Evolutionary conservation across 2,888 invertebrate species (phyloP).

Genomic region (Acrobasis consociella): DNA sequence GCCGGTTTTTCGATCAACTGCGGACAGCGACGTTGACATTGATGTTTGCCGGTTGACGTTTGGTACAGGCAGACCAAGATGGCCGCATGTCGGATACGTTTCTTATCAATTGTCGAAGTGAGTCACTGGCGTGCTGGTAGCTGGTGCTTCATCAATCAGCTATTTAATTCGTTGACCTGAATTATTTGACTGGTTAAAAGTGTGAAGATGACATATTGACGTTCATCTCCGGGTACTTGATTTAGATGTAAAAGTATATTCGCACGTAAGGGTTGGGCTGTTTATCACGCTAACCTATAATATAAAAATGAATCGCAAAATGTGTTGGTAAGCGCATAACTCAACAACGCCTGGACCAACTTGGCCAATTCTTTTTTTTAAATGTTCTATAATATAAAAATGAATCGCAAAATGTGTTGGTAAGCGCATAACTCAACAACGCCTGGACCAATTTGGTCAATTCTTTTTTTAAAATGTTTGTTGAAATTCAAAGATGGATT

Average conservation of each 20-base stretch:
- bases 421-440: no score
- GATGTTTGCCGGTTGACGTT: neutral
- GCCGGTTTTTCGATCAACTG: slow-evolving; percentile 36
- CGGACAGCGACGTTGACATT: slow-evolving; percentile 25
- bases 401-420: no score
- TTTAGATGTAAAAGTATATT: neutral
- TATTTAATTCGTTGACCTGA: slow-evolving; percentile 3
- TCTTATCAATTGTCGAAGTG: slow-evolving; percentile 11
- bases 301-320: no score
- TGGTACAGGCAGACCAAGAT: neutral
- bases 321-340: no score
- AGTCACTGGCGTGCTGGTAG: slow-evolving; percentile 2
- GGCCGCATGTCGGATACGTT: neutral
- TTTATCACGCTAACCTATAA: no score
- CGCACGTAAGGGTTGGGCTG: neutral
- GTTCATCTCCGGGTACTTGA: neutral
- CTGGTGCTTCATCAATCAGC: slow-evolving; percentile 5
- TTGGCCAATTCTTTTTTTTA: no score
- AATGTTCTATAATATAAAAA: no score
- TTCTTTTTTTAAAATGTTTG: no score
- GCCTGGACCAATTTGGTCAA: no score
- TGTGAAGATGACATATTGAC: neutral
- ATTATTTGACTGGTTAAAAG: neutral
- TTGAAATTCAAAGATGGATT: no score
- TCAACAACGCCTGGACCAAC: no score